Base-by-base conservation (phyloP, 2,888 invertebrate genomes). In the Hyles lineata region DNA sequence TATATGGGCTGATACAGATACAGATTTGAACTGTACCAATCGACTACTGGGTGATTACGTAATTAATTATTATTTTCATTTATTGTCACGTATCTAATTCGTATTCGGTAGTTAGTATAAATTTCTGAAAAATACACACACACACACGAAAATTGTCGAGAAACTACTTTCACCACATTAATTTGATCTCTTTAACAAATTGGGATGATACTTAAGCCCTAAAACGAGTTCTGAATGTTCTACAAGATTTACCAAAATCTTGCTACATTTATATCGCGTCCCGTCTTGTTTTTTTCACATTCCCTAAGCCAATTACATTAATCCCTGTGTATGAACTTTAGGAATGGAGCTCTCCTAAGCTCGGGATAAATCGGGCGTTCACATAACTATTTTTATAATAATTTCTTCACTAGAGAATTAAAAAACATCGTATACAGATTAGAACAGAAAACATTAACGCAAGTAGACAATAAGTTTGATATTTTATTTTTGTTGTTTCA, bases 241-340 rank as follows among this genome's bases (percentile, higher is more conserved):
- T 43, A 67, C 35, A 23, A 21, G 21, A 62, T 29, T 43, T 43
- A 9, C 23, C 43, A 23, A 15, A 67, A 67, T 43, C 67, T 67
- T 9, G 8, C 7, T 17, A 50, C 15, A 67, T 23, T 43, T 21
- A 50, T 67, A 29, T 67, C 23, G 43, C 23, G 3, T 67, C 17
- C 19, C 19, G 29, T n/a, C 43, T 21, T 67, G 43, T 21, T 43
- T 67, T 67, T 67, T 67, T 23, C 50, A 50, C 67, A 67, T 67
- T 67, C 67, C 67, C 23, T 67, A 67, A 67, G 23, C 50, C 67
- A 67, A 25, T 67, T 67, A 67, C 50, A 43, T 50, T 67, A 67
- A 67, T 67, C 67, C 23, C 50, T 23, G 7, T 43, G 43, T 50
- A 50, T 43, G 67, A 50, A 50, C 23, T 32, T 67, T 17, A 50